Evolutionary conservation across 2,113 vertebrate species (phyloP), one percentile per base, ranked within the genome.

Genomic region (Nibea albiflora): DNA sequence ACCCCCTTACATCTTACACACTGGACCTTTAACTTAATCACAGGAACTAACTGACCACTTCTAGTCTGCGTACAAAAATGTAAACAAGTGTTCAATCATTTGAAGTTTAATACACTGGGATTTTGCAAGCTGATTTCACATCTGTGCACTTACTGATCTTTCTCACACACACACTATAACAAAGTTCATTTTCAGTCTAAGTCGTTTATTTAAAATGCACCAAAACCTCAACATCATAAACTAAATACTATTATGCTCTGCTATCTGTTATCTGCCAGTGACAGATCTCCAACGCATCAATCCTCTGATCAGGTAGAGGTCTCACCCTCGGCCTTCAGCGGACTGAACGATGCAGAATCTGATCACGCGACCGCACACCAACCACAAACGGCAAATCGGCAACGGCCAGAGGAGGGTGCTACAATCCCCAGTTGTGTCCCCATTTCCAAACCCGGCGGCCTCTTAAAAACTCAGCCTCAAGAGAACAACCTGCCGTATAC

Each of bases 231-330:
- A 26, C 1, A 31, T 22, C 28, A 22, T 2, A 8, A 28, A 28
- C 10, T n/a, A 57, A 63, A 26, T 74, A 2, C 68, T 19, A 11
- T 17, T 31, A 56, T 69, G 17, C 17, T 80, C 53, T 76, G 12
- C n/a, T 74, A 16, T 78, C 31, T 61, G 50, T 71, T 57, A 71
- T 78, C 28, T 84, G 72, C 57, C 81, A 73, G 76, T n/a, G 26
- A 57, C 39, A 81, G 70, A 22, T 76, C 28, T 74, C 46, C 69
- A 49, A 39, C 4, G 24, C 35, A 52, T 42, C 66, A 56, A 47
- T 63, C 56, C 11, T 65, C 85, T 68, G 46, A 47, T 9, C 47
- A 62, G 35, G 57, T 35, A 62, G 24, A 5, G 26, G 39, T 46
- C 54, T 57, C 54, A 56, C 9, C 20, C 42, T 14, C 62, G 57